phyloP scores from a whole-genome alignment of 2,113 vertebrate species.

The Fregetta grallaria region DNA sequence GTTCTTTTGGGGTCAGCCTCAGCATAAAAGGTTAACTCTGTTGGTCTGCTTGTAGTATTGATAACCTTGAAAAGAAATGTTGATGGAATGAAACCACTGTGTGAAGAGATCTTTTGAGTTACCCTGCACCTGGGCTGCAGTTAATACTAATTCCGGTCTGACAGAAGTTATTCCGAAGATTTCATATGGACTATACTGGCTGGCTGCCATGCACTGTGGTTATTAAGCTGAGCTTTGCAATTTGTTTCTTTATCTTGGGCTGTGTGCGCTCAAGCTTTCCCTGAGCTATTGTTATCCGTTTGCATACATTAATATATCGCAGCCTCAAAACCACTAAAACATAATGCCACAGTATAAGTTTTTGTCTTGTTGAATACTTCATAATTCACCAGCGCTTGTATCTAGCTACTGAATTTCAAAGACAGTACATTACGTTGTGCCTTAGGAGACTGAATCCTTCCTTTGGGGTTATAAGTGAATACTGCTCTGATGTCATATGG shows the following conservation, averaged over 20 bases:
- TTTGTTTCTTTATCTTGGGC: conserved; percentile 20
- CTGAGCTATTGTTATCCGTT: conserved; percentile 15
- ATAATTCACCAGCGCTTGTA: conserved; percentile 26
- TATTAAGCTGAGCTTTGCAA: conserved; percentile 12
- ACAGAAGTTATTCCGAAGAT: conserved; percentile 21
- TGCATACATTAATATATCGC: neutral
- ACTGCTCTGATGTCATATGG: conserved; percentile 21
- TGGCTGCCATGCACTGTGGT: neutral
- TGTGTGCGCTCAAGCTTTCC: neutral
- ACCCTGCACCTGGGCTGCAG: neutral
- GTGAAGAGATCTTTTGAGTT: neutral
- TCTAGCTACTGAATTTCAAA: conserved; percentile 32
- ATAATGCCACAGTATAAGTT: neutral
- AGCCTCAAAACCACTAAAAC: neutral
- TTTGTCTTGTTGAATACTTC: conserved; percentile 31
- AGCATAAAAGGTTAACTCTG: neutral
- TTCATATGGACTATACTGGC: neutral
- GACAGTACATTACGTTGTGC: neutral
- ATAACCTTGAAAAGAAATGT: conserved; percentile 3
- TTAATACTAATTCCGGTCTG: conserved; percentile 4
- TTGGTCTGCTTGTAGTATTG: neutral
- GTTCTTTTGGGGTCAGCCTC: neutral
- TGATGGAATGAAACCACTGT: neutral
- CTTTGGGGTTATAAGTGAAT: conserved; percentile 18
- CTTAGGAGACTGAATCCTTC: conserved; percentile 26